A percentile compares a stretch with the other conserved stretches of the same genome.
Conservation (phyloP, 2,888 invertebrate genomes). For the Peribatodes rhomboidaria region DNA sequence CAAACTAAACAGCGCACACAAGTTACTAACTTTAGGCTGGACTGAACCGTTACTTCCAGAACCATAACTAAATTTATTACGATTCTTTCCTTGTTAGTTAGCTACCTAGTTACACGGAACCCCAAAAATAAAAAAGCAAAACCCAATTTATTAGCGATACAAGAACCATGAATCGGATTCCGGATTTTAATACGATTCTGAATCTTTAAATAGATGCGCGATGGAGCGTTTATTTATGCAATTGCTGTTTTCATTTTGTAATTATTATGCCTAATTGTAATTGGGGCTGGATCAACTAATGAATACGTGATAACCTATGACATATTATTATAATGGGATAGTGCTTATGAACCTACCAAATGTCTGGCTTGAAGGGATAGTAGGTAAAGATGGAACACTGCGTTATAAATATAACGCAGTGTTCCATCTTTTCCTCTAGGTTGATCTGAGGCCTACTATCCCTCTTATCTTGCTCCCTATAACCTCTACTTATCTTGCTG, state of each 20-base stretch:
- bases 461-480: no score
- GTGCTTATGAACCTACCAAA: background rate
- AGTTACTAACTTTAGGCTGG: no score
- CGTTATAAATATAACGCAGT: no score
- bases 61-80: no score
- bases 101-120: background rate
- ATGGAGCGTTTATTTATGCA: constrained; percentile 75
- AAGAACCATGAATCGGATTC: constrained; percentile 66
- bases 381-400: background rate
- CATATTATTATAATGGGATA: background rate
- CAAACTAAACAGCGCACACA: no score
- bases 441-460: no score
- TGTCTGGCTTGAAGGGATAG: background rate
- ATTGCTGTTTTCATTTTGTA: constrained; percentile 67
- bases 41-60: no score
- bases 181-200: constrained; percentile 74
- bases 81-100: no score
- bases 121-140: background rate
- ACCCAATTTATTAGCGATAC: constrained; percentile 22
- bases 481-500: no score
- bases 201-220: constrained; percentile 69
- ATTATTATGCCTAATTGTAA: constrained; percentile 70
- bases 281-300: constrained; percentile 58
- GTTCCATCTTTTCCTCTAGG: no score
- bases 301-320: constrained; percentile 42